Conservation (phyloP, 2,797 vertebrate species). For the Poecilia picta region DNA sequence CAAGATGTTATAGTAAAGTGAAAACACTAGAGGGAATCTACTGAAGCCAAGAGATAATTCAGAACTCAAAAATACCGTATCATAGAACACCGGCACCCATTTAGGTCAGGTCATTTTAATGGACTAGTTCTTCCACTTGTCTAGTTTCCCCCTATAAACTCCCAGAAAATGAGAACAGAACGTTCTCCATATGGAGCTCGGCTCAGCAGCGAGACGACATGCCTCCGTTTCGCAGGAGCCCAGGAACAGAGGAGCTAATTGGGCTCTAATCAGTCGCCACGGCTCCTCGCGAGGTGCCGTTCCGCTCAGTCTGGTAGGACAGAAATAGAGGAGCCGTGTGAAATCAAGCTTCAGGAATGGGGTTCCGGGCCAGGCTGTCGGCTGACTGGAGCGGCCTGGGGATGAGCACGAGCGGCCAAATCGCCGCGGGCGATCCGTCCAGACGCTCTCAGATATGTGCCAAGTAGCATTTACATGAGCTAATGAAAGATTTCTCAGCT, state of each 20-base stretch:
- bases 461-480: slow-evolving; percentile 65
- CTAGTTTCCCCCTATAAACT: slow-evolving; percentile 24
- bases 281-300: slow-evolving; percentile 23
- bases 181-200: slow-evolving; percentile 32
- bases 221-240: slow-evolving; percentile 42
- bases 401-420: slow-evolving; percentile 51
- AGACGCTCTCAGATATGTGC: slow-evolving; percentile 58
- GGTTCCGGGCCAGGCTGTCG: slow-evolving; percentile 59
- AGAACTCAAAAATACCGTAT: neutral
- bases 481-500: slow-evolving; percentile 60
- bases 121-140: slow-evolving; percentile 19
- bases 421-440: slow-evolving; percentile 51
- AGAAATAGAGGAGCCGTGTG: slow-evolving; percentile 59
- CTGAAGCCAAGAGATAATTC: neutral
- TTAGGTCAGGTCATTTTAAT: slow-evolving; percentile 52
- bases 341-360: slow-evolving; percentile 51
- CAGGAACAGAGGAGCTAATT: slow-evolving; percentile 63
- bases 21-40: neutral
- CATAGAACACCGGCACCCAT: slow-evolving; percentile 17
- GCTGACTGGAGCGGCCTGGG: slow-evolving; percentile 41
- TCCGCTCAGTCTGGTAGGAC: slow-evolving; percentile 49
- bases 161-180: slow-evolving; percentile 34
- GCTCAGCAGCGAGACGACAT: slow-evolving; percentile 35
- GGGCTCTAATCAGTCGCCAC: slow-evolving; percentile 71
- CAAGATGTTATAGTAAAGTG: neutral